Conservation (phyloP, 2,113 vertebrate species). For the Cavia porcellus region DNA sequence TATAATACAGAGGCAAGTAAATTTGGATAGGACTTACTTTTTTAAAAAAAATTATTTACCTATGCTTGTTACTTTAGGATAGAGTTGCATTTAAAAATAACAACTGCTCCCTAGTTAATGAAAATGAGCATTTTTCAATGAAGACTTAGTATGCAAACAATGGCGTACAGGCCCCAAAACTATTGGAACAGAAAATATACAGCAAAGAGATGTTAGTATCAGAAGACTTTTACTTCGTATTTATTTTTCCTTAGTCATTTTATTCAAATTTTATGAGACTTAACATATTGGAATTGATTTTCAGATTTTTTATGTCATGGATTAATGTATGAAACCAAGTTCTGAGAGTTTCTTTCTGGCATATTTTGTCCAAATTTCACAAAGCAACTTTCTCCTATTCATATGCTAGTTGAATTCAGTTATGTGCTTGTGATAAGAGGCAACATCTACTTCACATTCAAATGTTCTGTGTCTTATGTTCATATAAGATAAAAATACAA, state of each 20-base stretch:
- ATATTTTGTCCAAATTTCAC: not conserved
- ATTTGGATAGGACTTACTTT: not conserved
- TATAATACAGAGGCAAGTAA: not conserved
- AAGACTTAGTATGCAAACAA: not conserved
- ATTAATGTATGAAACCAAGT: not conserved
- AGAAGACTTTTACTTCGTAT: conserved; percentile 1
- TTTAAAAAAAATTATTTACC: not conserved
- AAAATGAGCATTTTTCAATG: not conserved
- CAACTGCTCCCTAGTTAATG: not conserved
- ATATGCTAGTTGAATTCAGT: not conserved
- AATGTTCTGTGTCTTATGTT: not conserved
- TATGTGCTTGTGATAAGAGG: not conserved
- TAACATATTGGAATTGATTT: conserved; percentile 20
- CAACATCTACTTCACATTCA: not conserved
- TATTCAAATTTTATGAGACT: not conserved
- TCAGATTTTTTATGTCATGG: not conserved
- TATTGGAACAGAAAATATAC: not conserved
- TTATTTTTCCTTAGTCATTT: not conserved
- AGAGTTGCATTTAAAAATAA: conserved; percentile 5
- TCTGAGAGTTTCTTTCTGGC: not conserved
- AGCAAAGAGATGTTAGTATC: conserved; percentile 15
- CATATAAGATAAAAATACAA: not conserved
- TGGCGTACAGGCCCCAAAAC: not conserved
- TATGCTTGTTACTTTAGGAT: not conserved
- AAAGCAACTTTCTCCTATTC: not conserved